phyloP scores from a whole-genome alignment of 1,140 invertebrate species.

The Neodiprion fabricii region DNA sequence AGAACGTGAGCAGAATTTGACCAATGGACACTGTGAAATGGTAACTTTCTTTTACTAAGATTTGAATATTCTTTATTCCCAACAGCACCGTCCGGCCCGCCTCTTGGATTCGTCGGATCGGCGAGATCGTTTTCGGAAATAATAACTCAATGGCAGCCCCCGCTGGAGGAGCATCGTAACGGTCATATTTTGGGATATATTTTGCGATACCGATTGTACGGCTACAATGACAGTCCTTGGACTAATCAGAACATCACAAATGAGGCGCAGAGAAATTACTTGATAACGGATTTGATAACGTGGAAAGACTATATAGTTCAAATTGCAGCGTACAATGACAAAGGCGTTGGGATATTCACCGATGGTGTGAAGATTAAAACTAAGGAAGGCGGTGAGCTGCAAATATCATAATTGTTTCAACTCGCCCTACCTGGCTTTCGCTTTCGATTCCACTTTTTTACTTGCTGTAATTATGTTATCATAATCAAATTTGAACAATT shows the following conservation, averaged over 20 bases:
- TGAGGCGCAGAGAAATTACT: slow-evolving; percentile 89
- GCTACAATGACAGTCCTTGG: slow-evolving; percentile 91
- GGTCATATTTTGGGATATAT: slow-evolving; percentile 94
- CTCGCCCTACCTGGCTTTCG: background rate
- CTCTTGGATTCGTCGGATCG: slow-evolving; percentile 88
- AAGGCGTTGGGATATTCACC: slow-evolving; percentile 93
- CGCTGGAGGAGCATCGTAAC: slow-evolving; percentile 90
- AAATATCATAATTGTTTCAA: slow-evolving; percentile 11
- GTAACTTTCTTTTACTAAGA: slow-evolving; percentile 9
- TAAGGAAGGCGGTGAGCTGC: slow-evolving; percentile 78
- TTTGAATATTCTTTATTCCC: slow-evolving; percentile 24
- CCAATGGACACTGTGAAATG: slow-evolving; percentile 6
- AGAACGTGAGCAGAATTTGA: slow-evolving; percentile 76
- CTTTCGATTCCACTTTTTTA: slow-evolving; percentile 7
- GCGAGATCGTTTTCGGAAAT: slow-evolving; percentile 93
- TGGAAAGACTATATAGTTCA: slow-evolving; percentile 98
- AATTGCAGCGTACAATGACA: slow-evolving; percentile 97
- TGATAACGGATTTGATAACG: slow-evolving; percentile 93
- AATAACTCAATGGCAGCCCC: slow-evolving; percentile 97
- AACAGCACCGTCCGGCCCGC: slow-evolving; percentile 86
- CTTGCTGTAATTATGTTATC: background rate
- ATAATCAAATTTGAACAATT: background rate
- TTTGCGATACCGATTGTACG: slow-evolving; percentile 87
- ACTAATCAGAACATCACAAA: slow-evolving; percentile 90
- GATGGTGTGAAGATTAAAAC: slow-evolving; percentile 93